Evolutionary conservation across 2,797 vertebrate genomes (phyloP).

Genomic region (Danio choprae): DNA sequence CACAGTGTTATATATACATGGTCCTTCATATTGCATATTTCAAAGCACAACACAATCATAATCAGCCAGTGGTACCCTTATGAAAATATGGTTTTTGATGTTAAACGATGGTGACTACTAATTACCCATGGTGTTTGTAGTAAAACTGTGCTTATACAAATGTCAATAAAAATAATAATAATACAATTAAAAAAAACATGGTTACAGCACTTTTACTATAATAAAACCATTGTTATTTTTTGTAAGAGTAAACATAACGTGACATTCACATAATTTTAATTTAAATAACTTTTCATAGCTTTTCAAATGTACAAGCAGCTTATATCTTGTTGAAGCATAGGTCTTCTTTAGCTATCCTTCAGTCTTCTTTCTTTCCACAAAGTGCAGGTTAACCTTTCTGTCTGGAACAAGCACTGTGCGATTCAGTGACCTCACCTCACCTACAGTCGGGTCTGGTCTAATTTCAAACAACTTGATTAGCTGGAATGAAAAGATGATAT

Average conservation of each 20-base stretch:
- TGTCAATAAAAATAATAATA: too few species aligned
- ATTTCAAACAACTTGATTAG: constrained; percentile 77
- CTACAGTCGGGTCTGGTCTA: constrained; percentile 66
- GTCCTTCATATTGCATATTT: neutral
- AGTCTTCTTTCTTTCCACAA: constrained; percentile 69
- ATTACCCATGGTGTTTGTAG: too few species aligned
- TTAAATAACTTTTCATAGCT: too few species aligned
- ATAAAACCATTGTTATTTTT: too few species aligned
- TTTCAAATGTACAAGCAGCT: neutral
- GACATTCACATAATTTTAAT: neutral
- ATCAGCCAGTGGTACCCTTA: neutral
- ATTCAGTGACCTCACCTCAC: constrained; percentile 70
- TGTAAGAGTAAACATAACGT: too few species aligned
- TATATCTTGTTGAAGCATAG: neutral
- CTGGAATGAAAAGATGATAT: constrained; percentile 60
- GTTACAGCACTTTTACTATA: too few species aligned
- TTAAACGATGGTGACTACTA: too few species aligned
- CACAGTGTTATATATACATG: neutral
- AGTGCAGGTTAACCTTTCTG: constrained; percentile 71
- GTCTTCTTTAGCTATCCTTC: constrained; percentile 3
- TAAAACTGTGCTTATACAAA: too few species aligned
- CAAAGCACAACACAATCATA: neutral
- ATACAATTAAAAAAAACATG: too few species aligned
- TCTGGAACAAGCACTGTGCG: constrained; percentile 75
- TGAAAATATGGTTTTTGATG: too few species aligned